Conservation (phyloP, 2,888 invertebrate species). For the Phortica magna region DNA sequence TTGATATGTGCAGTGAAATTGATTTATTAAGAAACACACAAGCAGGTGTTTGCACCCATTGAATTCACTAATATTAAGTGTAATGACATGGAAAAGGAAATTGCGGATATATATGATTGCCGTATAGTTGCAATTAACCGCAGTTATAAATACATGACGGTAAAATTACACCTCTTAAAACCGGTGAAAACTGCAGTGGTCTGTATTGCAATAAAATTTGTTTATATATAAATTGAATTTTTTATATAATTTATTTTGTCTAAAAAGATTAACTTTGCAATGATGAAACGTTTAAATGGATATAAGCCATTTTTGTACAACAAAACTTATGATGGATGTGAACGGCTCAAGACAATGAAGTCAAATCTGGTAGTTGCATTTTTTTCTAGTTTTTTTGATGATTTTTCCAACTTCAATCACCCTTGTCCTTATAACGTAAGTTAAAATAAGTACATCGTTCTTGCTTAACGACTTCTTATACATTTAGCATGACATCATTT, state of each 20-base stretch:
- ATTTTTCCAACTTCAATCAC: conserved; percentile 48
- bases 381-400: conserved; percentile 23
- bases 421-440: conserved; percentile 45
- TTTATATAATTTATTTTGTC: conserved; percentile 2
- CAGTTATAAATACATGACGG: conserved; percentile 46
- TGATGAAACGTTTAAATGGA: conserved; percentile 45
- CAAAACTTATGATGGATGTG: conserved; percentile 42
- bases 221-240: too few relatives aligned
- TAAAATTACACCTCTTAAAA: not conserved
- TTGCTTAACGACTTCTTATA: too few relatives aligned
- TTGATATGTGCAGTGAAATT: too few relatives aligned
- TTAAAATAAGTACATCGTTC: too few relatives aligned
- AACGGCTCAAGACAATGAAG: conserved; percentile 23
- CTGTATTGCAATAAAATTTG: conserved; percentile 38
- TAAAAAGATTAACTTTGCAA: conserved; percentile 4
- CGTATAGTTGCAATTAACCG: conserved; percentile 54
- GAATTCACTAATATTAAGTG: conserved; percentile 56
- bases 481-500: conserved; percentile 22
- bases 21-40: too few relatives aligned
- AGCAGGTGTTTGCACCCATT: conserved; percentile 25
- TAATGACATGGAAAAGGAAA: not conserved
- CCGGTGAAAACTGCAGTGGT: not conserved
- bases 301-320: conserved; percentile 44
- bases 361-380: conserved; percentile 14
- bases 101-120: conserved; percentile 30